A percentile compares a stretch with the other conserved stretches of the same genome.
Conservation (phyloP, 2,113 vertebrate genomes). For the Choloepus hoffmanni region DNA sequence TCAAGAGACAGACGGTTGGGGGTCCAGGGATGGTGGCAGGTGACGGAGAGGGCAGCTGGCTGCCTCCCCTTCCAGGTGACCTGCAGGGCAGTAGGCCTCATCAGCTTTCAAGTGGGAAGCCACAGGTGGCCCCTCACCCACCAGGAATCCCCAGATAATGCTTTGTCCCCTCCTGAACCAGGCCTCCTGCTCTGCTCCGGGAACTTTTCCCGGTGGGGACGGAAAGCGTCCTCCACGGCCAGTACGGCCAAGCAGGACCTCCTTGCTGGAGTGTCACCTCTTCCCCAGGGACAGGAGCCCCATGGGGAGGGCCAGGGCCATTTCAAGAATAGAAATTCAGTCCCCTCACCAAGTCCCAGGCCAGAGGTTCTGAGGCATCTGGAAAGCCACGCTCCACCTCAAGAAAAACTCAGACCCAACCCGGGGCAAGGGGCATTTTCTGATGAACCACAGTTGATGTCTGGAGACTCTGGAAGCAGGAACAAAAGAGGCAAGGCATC, state of each 20-base stretch:
- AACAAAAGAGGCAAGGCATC: not conserved
- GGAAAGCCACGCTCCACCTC: not conserved
- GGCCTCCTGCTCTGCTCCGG: not conserved
- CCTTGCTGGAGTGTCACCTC: not conserved
- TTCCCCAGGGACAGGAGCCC: not conserved
- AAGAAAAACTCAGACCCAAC: not conserved
- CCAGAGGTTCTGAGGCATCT: too few species aligned
- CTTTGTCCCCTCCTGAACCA: too few species aligned
- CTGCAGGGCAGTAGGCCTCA: not conserved
- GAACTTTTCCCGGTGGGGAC: not conserved
- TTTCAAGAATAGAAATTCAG: not conserved
- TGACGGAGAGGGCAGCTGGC: not conserved
- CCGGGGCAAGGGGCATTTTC: rapidly evolving
- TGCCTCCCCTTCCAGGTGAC: not conserved
- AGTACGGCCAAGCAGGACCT: not conserved
- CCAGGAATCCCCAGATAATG: not conserved
- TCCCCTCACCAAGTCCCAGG: not conserved
- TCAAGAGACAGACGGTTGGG: rapidly evolving
- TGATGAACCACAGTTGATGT: rapidly evolving
- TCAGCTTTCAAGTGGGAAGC: not conserved
- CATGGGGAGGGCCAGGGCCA: not conserved
- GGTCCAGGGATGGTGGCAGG: rapidly evolving
- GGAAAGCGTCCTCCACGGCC: not conserved
- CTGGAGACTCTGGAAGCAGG: not conserved
- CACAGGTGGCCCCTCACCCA: not conserved